phyloP scores from a whole-genome alignment of 2,113 vertebrate genomes.

The Vicugna pacos region DNA sequence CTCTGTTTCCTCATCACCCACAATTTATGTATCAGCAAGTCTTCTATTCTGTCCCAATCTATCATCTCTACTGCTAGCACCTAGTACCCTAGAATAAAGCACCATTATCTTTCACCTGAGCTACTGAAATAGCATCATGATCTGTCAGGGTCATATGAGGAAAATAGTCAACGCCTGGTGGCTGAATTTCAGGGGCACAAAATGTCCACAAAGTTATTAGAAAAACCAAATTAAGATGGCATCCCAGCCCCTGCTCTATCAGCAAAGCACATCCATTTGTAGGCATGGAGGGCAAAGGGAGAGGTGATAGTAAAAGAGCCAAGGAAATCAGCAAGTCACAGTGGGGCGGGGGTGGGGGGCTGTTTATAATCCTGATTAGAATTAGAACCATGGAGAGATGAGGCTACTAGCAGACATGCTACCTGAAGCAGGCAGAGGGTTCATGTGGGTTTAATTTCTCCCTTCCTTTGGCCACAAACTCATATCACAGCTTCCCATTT shows the following conservation, averaged over 20 bases:
- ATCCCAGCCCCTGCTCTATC: not conserved
- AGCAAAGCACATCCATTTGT: not conserved
- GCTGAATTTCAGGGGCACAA: not conserved
- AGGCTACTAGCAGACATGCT: not conserved
- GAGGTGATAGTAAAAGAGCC: not conserved
- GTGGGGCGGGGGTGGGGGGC: not conserved
- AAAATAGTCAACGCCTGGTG: not conserved
- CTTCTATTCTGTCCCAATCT: not conserved
- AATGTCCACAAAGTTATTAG: not conserved
- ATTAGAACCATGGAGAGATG: not conserved
- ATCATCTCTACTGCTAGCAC: not conserved
- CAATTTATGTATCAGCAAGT: not conserved
- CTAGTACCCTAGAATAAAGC: not conserved
- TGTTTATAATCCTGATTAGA: not conserved
- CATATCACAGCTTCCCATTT: not conserved
- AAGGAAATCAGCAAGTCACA: not conserved
- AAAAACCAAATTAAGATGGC: not conserved
- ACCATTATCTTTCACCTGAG: not conserved
- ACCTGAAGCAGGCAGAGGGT: not conserved
- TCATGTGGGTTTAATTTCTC: not conserved
- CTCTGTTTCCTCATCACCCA: not conserved
- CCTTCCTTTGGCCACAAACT: not conserved
- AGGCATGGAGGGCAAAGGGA: not conserved
- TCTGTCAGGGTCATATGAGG: not conserved
- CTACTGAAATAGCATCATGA: not conserved